Base-by-base conservation (phyloP, 2,888 invertebrate species). In the Cybosia mesomella region DNA sequence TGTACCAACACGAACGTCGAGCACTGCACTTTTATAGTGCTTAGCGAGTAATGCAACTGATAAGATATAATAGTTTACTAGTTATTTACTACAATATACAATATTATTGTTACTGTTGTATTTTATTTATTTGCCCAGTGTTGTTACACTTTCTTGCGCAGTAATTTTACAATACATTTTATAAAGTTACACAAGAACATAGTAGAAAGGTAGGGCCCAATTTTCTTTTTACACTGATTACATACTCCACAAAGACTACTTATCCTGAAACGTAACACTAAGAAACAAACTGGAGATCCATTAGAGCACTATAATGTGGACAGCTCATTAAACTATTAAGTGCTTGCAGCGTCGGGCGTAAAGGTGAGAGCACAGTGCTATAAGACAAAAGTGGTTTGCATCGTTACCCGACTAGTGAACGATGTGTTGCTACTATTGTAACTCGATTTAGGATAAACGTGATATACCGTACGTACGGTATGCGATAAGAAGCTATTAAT, bases 271-370 rank as follows among this genome's bases (percentile, higher is more conserved):
- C 70, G 66, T 69, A 69, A 67, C 72, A 74, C 71, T 62, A 66
- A 72, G 49, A 68, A 65, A 64, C 59, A 67, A 70, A 68, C 74
- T 66, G 68, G 43, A 61, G 69, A 66, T 76, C 65, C 74, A 72
- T 73, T 72, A 73, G 72, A 36, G 57, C 70, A 68, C 59, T 73
- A 72, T 67, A 79, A 75, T 77, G 72, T 75, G 63, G 58, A 74
- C 70, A 60, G 71, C 73, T 84, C 77, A 78, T 84, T 81, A 78
- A 75, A 78, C 49, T 58, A 77, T 78, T 68, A 77, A 79, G 80
- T 76, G 71, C 69, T 55, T 72, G 71, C 71, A 71, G 39, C 64
- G 49, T 67, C 66, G 49, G 21, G 18, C 18, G 49, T 76, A 73
- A 80, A 77, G 75, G 76, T 79, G 71, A 75, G 72, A 82, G 78